Percentiles rank a stretch among this genome's conserved stretches.
phyloP scores from a whole-genome alignment of 2,888 invertebrate genomes.

The Tenthredo livida region DNA sequence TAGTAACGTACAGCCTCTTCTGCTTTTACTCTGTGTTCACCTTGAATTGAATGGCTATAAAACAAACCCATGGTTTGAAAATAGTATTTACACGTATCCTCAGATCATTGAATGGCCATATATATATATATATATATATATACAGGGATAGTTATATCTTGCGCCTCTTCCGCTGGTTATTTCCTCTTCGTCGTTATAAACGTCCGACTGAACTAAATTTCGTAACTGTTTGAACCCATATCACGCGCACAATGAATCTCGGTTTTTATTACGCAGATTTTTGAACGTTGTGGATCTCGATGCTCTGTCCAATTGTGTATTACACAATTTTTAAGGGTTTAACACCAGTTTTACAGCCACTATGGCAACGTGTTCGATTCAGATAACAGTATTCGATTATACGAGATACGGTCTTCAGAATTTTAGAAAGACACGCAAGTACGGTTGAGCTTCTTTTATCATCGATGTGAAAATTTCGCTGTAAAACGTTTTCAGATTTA shows the following conservation, averaged over 20 bases:
- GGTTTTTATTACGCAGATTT: neutral
- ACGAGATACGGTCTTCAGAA: neutral
- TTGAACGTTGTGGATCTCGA: neutral
- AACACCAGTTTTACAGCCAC: neutral
- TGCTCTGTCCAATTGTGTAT: neutral
- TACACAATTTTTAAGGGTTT: neutral
- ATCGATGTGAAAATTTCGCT: neutral
- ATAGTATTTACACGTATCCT: neutral
- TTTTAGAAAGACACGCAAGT: neutral
- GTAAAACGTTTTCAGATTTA: neutral
- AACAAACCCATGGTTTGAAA: neutral
- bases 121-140: neutral
- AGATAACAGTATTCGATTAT: neutral
- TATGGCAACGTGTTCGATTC: neutral
- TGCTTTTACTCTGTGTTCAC: neutral
- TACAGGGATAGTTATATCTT: neutral
- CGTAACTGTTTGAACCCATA: neutral
- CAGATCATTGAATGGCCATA: neutral
- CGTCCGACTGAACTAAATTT: conserved; percentile 9
- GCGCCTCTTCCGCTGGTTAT: neutral
- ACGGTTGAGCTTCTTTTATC: neutral
- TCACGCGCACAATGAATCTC: neutral
- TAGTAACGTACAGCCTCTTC: neutral
- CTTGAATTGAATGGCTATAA: neutral
- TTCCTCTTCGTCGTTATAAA: neutral